phyloP scores from a whole-genome alignment of 2,113 vertebrate species.

The Falco punctatus region DNA sequence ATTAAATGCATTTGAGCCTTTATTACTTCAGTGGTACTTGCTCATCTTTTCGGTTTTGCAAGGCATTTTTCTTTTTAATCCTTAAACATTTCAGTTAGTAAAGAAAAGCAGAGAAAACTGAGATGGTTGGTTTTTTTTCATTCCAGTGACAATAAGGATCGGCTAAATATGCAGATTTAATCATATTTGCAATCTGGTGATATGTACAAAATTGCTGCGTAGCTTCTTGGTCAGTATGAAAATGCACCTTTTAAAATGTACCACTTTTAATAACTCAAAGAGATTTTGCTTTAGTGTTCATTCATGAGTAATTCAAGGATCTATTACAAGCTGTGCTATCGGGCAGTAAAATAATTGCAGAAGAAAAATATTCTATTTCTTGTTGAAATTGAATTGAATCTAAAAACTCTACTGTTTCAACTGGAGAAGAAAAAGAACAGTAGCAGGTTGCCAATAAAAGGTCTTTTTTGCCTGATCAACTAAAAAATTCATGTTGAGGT shows the following conservation, averaged over 20 bases:
- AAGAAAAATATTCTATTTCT: not conserved
- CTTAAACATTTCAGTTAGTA: not conserved
- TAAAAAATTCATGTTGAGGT: not conserved
- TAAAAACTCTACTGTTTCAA: not conserved
- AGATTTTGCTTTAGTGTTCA: not conserved
- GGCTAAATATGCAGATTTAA: not conserved
- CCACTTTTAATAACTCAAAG: not conserved
- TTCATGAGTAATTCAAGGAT: not conserved
- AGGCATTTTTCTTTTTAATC: not conserved
- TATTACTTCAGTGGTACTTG: constrained; percentile 27
- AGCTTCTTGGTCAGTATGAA: not conserved
- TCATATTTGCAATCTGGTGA: not conserved
- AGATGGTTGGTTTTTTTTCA: not conserved
- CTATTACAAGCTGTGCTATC: not conserved
- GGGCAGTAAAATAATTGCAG: not conserved
- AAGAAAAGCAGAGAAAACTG: not conserved
- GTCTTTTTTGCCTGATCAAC: not conserved
- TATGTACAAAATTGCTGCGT: not conserved
- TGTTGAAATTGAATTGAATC: not conserved
- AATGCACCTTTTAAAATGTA: not conserved
- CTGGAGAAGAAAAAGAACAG: not conserved
- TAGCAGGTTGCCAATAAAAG: not conserved
- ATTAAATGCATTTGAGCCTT: not conserved
- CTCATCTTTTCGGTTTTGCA: not conserved
- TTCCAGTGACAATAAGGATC: not conserved